Conservation (phyloP, 2,113 vertebrate species). For the Aspidoscelis tigris region DNA sequence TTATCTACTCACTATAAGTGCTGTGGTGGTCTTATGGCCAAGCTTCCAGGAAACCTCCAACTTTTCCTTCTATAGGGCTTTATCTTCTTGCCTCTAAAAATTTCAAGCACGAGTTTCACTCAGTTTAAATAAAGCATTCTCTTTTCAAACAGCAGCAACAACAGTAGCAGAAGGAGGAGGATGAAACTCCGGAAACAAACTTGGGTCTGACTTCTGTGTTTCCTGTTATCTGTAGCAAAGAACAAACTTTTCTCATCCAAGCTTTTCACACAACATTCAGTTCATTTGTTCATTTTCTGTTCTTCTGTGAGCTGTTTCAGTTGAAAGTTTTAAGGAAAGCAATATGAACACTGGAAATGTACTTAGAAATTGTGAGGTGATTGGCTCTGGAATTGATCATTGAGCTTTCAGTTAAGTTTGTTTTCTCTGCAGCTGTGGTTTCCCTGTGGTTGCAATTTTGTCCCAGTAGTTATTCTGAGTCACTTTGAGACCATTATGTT, state of each 20-base stretch:
- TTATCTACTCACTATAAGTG: too few species aligned
- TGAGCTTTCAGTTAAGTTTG: not conserved
- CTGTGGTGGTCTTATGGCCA: too few species aligned
- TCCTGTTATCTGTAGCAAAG: not conserved
- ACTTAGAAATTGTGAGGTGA: not conserved
- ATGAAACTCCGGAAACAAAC: too few species aligned
- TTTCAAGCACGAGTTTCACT: too few species aligned
- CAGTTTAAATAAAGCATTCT: too few species aligned
- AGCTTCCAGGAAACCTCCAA: too few species aligned
- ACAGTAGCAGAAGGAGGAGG: too few species aligned
- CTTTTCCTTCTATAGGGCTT: too few species aligned
- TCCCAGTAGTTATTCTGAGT: not conserved
- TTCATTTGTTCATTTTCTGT: not conserved
- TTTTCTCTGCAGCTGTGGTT: not conserved
- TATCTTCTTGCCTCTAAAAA: too few species aligned
- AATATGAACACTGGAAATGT: not conserved
- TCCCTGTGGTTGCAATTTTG: not conserved
- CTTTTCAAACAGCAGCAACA: too few species aligned
- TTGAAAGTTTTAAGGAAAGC: not conserved
- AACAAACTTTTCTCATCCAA: not conserved
- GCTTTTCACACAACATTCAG: not conserved
- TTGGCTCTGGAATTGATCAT: not conserved
- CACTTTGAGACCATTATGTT: not conserved
- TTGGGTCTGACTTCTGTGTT: not conserved
- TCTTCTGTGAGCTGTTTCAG: not conserved